phyloP scores from a whole-genome alignment of 2,113 vertebrate species.

The Tachuris rubrigastra region DNA sequence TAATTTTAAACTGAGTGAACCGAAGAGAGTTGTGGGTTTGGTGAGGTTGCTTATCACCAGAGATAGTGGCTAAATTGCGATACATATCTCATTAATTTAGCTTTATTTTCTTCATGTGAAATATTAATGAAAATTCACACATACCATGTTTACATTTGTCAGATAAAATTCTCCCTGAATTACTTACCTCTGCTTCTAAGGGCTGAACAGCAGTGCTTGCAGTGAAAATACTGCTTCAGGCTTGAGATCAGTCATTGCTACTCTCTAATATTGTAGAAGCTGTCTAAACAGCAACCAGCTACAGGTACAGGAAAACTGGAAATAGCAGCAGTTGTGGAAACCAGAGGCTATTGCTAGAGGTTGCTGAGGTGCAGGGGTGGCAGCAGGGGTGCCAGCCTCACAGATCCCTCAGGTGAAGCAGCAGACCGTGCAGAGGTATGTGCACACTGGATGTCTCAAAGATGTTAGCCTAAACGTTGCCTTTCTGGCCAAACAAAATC shows the following conservation, averaged over 20 bases:
- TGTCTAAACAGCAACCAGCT: not conserved
- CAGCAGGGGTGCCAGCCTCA: not conserved
- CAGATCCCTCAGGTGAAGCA: not conserved
- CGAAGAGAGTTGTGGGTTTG: not conserved
- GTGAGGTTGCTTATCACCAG: not conserved
- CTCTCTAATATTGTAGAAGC: not conserved
- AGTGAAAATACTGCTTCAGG: not conserved
- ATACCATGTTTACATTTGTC: not conserved
- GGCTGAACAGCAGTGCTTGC: not conserved
- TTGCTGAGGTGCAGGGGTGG: not conserved
- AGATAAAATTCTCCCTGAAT: not conserved
- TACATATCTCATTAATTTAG: not conserved
- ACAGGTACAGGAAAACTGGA: not conserved
- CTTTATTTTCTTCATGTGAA: not conserved
- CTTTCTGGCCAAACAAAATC: not conserved
- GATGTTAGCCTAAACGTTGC: not conserved
- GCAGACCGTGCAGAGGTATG: not conserved
- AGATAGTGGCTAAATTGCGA: not conserved
- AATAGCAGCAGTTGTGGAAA: not conserved
- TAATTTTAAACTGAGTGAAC: not conserved
- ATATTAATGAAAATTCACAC: not conserved
- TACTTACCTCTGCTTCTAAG: not conserved
- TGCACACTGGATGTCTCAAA: rapidly evolving
- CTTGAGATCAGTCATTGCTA: not conserved
- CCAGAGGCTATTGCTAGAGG: not conserved